Conservation (phyloP, 1,140 invertebrate species). For the Heliconius melpomene region DNA sequence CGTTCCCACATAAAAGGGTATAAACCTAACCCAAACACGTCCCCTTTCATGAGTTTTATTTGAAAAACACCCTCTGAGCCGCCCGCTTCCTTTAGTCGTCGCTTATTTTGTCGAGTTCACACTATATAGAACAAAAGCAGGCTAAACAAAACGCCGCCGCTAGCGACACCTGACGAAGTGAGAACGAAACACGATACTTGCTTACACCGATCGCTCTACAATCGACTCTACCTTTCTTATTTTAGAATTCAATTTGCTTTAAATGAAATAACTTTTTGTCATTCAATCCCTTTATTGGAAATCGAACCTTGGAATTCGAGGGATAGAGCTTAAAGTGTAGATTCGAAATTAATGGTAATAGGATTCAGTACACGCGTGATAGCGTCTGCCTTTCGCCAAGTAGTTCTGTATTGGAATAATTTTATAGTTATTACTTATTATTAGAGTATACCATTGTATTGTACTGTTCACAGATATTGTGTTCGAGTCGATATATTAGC, state of each 20-base stretch:
- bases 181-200: conserved; percentile 74
- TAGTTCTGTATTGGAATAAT: conserved; percentile 77
- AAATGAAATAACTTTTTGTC: conserved; percentile 1
- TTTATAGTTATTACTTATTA: conserved; percentile 77
- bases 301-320: conserved; percentile 25
- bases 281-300: conserved; percentile 21
- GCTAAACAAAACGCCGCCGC: conserved; percentile 70
- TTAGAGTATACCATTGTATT: conserved; percentile 44
- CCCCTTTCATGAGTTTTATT: conserved; percentile 47
- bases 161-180: conserved; percentile 76
- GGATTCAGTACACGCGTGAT: conserved; percentile 72
- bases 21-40: conserved; percentile 53
- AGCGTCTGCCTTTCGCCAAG: conserved; percentile 74
- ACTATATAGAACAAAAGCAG: conserved; percentile 73
- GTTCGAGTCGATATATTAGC: conserved; percentile 41
- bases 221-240: conserved; percentile 37
- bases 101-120: conserved; percentile 72
- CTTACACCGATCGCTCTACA: conserved; percentile 33
- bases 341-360: conserved; percentile 52
- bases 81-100: conserved; percentile 62
- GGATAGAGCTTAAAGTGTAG: conserved; percentile 35
- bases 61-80: conserved; percentile 56
- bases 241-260: conserved; percentile 45
- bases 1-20: conserved; percentile 46
- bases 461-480: conserved; percentile 12